Conservation (phyloP, 2,888 invertebrate genomes). For the Aspidiotus destructor region DNA sequence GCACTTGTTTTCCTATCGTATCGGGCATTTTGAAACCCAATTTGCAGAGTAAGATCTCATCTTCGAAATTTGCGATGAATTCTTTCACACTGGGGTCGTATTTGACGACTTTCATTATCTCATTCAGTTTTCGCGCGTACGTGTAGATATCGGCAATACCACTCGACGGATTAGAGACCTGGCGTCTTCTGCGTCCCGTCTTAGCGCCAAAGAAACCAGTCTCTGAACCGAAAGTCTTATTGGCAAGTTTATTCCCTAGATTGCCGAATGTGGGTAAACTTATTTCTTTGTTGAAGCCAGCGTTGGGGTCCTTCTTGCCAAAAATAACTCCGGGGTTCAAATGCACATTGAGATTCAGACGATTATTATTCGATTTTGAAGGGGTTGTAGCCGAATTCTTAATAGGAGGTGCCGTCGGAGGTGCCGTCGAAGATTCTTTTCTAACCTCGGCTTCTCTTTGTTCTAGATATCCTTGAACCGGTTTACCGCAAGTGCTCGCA, state of each 20-base stretch:
- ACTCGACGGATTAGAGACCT: neutral
- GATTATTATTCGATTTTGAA: neutral
- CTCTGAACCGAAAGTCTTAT: neutral
- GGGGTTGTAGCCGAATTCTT: neutral
- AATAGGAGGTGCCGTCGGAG: neutral
- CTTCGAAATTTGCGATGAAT: neutral
- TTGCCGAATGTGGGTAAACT: neutral
- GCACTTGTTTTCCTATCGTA: constrained; percentile 36
- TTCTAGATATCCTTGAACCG: constrained; percentile 5
- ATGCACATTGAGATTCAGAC: neutral
- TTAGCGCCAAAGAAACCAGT: neutral
- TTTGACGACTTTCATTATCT: constrained; percentile 7
- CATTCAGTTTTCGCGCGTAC: constrained; percentile 1
- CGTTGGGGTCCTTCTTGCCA: neutral
- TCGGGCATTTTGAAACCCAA: constrained; percentile 6
- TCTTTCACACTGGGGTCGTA: neutral
- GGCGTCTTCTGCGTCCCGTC: neutral
- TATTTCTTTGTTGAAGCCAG: neutral
- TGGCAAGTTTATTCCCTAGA: neutral
- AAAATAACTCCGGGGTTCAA: neutral
- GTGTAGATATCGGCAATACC: neutral
- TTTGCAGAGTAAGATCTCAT: constrained; percentile 9
- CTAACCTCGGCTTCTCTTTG: neutral
- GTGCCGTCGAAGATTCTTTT: neutral
- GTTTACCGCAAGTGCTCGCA: constrained; percentile 38